phyloP scores from a whole-genome alignment of 2,888 invertebrate genomes.

The Salticus scenicus region DNA sequence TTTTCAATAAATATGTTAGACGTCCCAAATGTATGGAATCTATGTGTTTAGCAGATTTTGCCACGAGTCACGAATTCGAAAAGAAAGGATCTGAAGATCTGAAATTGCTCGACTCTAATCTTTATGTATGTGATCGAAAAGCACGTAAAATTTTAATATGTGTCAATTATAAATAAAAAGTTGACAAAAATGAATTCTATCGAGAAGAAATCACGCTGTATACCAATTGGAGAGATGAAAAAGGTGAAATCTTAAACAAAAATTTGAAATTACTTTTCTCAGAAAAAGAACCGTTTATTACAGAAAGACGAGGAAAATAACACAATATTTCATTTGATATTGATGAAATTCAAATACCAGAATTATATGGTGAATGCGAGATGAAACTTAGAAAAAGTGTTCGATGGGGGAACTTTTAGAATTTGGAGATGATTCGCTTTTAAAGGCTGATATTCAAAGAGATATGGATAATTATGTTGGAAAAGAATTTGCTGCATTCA shows the following conservation, averaged over 20 bases:
- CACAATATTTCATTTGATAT: too few relatives aligned
- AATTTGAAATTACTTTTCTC: not conserved
- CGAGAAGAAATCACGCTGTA: not conserved
- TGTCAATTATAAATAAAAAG: not conserved
- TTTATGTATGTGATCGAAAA: not conserved
- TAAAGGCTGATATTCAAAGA: too few relatives aligned
- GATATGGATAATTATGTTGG: too few relatives aligned
- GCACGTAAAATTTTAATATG: not conserved
- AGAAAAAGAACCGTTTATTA: not conserved
- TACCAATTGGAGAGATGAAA: not conserved
- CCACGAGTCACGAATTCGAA: not conserved
- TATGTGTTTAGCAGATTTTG: not conserved
- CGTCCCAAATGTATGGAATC: not conserved
- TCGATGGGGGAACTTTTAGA: too few relatives aligned
- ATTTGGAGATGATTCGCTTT: too few relatives aligned
- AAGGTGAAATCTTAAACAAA: not conserved
- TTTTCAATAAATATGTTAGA: not conserved
- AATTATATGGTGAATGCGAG: too few relatives aligned
- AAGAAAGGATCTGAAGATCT: not conserved
- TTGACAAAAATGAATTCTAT: not conserved
- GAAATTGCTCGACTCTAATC: not conserved
- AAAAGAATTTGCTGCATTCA: too few relatives aligned
- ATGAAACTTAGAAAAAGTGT: too few relatives aligned
- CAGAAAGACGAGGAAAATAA: not conserved
- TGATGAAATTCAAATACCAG: too few relatives aligned